Conservation (phyloP, 2,888 invertebrate species). For the Dicranocentrus wangi region DNA sequence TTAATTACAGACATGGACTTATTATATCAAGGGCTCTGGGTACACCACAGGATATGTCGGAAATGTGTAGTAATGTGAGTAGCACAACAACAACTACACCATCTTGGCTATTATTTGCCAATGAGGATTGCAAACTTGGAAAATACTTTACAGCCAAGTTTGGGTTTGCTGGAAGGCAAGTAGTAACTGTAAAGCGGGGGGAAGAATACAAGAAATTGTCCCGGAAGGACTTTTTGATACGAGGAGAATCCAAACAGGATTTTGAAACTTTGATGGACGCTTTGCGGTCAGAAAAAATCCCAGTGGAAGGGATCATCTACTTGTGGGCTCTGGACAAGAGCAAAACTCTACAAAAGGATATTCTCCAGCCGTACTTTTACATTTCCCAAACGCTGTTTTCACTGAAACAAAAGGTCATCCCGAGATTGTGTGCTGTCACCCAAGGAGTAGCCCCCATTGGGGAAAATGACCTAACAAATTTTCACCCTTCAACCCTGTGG, state of each 20-base stretch:
- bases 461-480: constrained; percentile 27
- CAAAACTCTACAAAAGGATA: background rate
- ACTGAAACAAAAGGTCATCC: constrained; percentile 13
- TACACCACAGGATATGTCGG: no score
- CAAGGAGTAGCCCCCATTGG: constrained; percentile 24
- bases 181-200: background rate
- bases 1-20: constrained; percentile 23
- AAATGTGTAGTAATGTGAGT: no score
- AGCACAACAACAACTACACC: no score
- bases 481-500: constrained; percentile 24
- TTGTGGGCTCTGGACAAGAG: constrained; percentile 33
- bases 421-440: constrained; percentile 22
- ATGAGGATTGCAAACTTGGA: constrained; percentile 5
- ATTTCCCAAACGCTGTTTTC: constrained; percentile 19
- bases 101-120: constrained; percentile 30
- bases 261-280: constrained; percentile 6
- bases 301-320: constrained; percentile 43
- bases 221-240: background rate
- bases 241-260: constrained; percentile 5
- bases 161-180: background rate
- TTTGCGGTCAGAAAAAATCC: background rate
- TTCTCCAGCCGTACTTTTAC: constrained; percentile 45
- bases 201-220: background rate
- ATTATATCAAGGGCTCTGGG: constrained; percentile 44
- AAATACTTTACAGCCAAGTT: background rate